Evolutionary conservation across 2,113 vertebrate species (phyloP).

Genomic region (Cisticola juncidis): DNA sequence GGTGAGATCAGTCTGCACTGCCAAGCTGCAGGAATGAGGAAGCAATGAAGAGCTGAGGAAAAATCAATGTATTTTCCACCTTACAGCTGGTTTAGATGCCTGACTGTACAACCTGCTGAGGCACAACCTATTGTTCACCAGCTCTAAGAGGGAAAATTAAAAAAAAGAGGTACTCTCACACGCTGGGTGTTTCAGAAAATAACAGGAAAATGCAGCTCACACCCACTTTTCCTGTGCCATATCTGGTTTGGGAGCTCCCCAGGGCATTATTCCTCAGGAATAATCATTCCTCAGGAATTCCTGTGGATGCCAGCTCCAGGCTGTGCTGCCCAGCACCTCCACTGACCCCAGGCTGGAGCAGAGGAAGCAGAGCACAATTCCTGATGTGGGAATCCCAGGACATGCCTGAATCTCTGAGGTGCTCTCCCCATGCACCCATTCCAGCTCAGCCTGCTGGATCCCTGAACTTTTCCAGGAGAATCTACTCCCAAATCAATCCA

Average conservation of each 20-base stretch:
- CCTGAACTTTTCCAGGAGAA: background rate
- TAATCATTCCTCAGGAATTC: background rate
- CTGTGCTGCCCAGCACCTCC: background rate
- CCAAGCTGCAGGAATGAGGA: background rate
- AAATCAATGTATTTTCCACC: background rate
- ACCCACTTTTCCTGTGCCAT: background rate
- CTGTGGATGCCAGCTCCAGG: background rate
- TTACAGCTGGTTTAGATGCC: background rate
- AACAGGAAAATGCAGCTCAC: background rate
- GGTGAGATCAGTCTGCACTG: background rate
- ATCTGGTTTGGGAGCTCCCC: background rate
- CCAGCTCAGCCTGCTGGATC: background rate
- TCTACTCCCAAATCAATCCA: accelerated
- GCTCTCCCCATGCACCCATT: accelerated
- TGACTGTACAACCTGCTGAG: background rate
- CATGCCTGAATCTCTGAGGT: accelerated
- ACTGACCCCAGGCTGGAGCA: accelerated
- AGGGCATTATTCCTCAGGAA: background rate
- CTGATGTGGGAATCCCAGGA: background rate
- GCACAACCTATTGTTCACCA: background rate
- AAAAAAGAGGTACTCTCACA: background rate
- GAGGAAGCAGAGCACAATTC: background rate
- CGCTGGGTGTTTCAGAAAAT: background rate
- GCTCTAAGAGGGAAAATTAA: background rate
- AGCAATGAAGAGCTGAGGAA: background rate